A percentile compares a stretch with the other conserved stretches of the same genome.
These are phyloP conservation scores for Drosophila oshimai DNA, from an alignment of 1,140 invertebrate species.

Conservation along the genomic window DNA sequence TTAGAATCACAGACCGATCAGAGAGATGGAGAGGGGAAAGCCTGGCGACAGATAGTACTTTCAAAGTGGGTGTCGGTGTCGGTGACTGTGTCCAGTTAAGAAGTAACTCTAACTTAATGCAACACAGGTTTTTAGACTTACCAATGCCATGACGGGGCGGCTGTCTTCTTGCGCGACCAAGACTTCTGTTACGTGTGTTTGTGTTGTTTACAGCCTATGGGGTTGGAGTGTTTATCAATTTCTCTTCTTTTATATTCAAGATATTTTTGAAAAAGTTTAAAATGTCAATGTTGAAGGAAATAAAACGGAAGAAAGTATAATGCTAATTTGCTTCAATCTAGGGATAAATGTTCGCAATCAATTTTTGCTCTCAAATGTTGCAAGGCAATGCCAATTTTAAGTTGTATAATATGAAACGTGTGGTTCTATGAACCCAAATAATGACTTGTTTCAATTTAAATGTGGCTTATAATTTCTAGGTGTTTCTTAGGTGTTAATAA, in stretches of 20 bases:
- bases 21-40: background rate
- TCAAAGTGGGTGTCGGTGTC: constrained; percentile 9
- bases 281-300: constrained; percentile 26
- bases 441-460: background rate
- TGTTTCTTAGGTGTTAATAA: constrained; percentile 5
- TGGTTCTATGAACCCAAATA: constrained; percentile 22
- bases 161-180: constrained; percentile 83
- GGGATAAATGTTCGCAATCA: constrained; percentile 22
- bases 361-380: constrained; percentile 30
- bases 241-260: constrained; percentile 40
- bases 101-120: constrained; percentile 9
- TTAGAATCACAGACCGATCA: constrained; percentile 3
- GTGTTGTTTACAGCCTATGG: constrained; percentile 83
- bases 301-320: constrained; percentile 27
- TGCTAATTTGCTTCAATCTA: constrained; percentile 38
- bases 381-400: constrained; percentile 29
- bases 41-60: background rate
- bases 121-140: constrained; percentile 60
- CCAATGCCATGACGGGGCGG: constrained; percentile 83
- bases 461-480: background rate
- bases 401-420: background rate
- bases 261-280: constrained; percentile 13
- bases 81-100: constrained; percentile 9
- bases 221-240: constrained; percentile 66
- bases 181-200: constrained; percentile 83